Conservation (phyloP, 2,888 invertebrate species). For the Caenorhabditis sp. region DNA sequence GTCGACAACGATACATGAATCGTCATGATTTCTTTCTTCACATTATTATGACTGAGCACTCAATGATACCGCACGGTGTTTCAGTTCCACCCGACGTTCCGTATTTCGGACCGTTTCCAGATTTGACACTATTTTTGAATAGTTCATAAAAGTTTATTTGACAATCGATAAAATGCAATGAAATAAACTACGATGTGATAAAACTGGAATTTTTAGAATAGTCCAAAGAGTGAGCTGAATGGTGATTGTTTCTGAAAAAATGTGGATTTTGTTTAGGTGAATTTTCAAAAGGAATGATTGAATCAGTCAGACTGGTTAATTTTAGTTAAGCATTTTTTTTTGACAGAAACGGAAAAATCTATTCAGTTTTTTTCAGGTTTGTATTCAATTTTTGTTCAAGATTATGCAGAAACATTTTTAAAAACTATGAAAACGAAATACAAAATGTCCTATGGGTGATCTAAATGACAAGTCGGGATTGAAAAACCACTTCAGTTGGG, state of each 20-base stretch:
- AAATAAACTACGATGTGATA: not conserved
- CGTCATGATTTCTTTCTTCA: conserved; percentile 21
- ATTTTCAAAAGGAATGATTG: too few species aligned
- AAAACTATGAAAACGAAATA: too few species aligned
- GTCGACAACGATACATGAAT: conserved; percentile 11
- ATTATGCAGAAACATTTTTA: too few species aligned
- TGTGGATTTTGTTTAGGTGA: not conserved
- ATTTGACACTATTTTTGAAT: conserved; percentile 4
- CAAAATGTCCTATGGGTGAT: too few species aligned
- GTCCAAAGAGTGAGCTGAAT: not conserved
- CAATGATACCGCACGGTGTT: conserved; percentile 18
- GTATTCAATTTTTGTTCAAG: too few species aligned
- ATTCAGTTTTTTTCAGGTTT: too few species aligned
- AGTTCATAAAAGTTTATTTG: not conserved
- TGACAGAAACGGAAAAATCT: too few species aligned
- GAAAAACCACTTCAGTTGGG: too few species aligned
- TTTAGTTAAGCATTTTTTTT: too few species aligned
- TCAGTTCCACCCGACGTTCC: conserved; percentile 1
- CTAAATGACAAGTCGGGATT: too few species aligned
- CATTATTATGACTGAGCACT: conserved; percentile 10
- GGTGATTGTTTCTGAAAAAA: not conserved
- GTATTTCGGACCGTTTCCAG: conserved; percentile 11
- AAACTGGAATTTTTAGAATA: not conserved
- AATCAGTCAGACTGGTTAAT: too few species aligned
- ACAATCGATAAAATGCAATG: too few species aligned